Conservation (phyloP, 2,113 vertebrate genomes). For the Opisthocomus hoazin region DNA sequence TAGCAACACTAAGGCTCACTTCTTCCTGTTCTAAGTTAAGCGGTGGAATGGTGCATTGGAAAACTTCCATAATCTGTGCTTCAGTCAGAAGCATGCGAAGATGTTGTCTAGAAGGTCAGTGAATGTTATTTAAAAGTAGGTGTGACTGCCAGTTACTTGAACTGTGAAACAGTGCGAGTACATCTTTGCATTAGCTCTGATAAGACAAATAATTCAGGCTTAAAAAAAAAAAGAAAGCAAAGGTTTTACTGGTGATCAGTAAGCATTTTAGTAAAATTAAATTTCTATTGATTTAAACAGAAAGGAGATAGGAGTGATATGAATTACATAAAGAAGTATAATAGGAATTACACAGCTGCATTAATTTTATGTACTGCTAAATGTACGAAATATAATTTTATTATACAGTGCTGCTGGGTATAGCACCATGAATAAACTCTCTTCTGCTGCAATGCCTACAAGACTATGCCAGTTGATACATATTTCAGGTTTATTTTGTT, state of each 20-base stretch:
- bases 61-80: not conserved
- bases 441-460: not conserved
- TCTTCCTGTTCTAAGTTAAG: not conserved
- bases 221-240: not conserved
- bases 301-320: not conserved
- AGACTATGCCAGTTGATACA: not conserved
- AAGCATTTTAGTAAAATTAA: conserved; percentile 39
- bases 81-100: not conserved
- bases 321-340: conserved; percentile 12
- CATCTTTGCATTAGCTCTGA: not conserved
- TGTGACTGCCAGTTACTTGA: not conserved
- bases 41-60: not conserved
- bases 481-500: not conserved
- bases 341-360: conserved; percentile 46
- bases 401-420: not conserved
- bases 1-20: not conserved
- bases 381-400: conserved; percentile 21
- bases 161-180: not conserved
- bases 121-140: not conserved
- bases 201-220: conserved; percentile 22
- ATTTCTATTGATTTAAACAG: conserved; percentile 51
- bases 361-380: conserved; percentile 49
- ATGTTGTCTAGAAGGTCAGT: not conserved
- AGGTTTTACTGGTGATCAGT: not conserved
- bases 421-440: not conserved